These are phyloP conservation scores for Mormoops blainvillei DNA, from an alignment of 2,113 vertebrate species.

Conservation along the genomic window DNA sequence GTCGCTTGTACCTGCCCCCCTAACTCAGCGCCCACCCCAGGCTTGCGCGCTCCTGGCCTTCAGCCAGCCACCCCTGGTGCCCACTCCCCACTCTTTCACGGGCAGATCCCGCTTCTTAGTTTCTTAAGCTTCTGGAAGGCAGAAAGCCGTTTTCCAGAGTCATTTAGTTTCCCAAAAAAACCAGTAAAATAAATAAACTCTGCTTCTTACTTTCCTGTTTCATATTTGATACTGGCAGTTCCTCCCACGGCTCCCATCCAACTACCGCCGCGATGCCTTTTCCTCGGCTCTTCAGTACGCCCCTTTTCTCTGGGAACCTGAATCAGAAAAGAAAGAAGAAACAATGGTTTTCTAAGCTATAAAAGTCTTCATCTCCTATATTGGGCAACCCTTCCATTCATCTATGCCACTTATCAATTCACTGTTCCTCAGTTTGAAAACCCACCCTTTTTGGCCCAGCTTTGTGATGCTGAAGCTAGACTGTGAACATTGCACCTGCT, in stretches of 20 bases:
- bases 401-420: background rate
- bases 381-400: background rate
- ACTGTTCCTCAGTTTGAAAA: background rate
- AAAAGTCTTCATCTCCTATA: background rate
- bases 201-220: background rate
- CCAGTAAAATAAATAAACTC: background rate
- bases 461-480: background rate
- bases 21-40: background rate
- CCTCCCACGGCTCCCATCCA: background rate
- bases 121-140: background rate
- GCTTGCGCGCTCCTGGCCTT: background rate
- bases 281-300: background rate
- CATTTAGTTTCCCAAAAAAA: background rate
- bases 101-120: background rate
- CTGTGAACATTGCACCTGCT: background rate
- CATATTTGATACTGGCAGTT: background rate
- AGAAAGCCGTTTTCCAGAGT: background rate
- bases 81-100: too few species aligned
- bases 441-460: background rate
- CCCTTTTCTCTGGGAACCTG: background rate
- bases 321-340: background rate
- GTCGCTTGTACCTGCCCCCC: background rate
- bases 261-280: background rate
- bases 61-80: background rate
- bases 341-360: background rate